These are phyloP conservation scores for Trypoxylon attenuatum DNA, from an alignment of 2,888 invertebrate species.

Conservation along the genomic window DNA sequence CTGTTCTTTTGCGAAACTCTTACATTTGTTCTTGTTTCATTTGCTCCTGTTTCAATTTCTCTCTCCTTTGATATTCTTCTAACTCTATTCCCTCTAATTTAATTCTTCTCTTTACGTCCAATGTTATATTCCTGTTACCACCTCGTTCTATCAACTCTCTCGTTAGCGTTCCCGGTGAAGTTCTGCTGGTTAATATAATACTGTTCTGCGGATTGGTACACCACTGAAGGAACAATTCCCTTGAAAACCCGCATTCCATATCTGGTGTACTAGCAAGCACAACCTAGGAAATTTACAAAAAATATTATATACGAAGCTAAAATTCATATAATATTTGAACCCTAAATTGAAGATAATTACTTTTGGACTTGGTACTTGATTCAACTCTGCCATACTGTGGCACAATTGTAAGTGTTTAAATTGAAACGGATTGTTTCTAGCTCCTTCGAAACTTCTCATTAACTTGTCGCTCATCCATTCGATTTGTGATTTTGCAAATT, in stretches of 20 bases:
- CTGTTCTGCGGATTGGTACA: conserved; percentile 93
- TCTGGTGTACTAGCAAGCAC: conserved; percentile 96
- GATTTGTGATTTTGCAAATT: conserved; percentile 98
- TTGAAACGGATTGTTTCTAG: conserved; percentile 95
- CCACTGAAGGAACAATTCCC: conserved; percentile 97
- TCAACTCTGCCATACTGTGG: conserved; percentile 91
- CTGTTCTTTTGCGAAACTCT: conserved; percentile 19
- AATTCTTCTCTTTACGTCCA: conserved; percentile 83
- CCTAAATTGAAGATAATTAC: conserved; percentile 65
- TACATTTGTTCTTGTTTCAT: conserved; percentile 74
- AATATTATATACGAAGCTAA: background rate
- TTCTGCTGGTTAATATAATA: conserved; percentile 93
- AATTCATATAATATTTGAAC: conserved; percentile 9
- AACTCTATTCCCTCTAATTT: conserved; percentile 86
- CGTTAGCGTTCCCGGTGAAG: conserved; percentile 87
- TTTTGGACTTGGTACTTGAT: conserved; percentile 91
- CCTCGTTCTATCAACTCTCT: conserved; percentile 87
- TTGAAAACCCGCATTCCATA: conserved; percentile 94
- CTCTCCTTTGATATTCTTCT: conserved; percentile 83
- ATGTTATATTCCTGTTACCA: conserved; percentile 82
- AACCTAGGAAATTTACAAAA: conserved; percentile 76
- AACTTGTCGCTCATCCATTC: conserved; percentile 99
- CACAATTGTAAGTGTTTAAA: conserved; percentile 95
- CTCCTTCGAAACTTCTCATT: conserved; percentile 93
- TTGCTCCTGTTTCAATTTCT: conserved; percentile 77